A percentile compares a stretch with the other conserved stretches of the same genome.
These are phyloP conservation scores for Trialeurodes vaporariorum DNA, from an alignment of 1,140 invertebrate species.

Conservation along the genomic window DNA sequence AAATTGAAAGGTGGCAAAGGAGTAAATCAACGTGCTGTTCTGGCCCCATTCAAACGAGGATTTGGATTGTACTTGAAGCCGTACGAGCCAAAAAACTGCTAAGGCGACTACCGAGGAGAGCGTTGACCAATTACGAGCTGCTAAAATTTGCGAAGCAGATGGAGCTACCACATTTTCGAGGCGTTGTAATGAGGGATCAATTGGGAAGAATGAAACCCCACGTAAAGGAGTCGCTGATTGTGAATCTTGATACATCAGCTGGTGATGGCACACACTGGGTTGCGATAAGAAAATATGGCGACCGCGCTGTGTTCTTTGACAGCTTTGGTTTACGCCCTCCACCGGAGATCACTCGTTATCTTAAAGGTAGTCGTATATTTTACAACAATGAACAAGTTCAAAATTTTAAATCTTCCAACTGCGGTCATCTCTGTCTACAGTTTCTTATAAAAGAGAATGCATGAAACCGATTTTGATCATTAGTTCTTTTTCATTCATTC, in stretches of 20 bases:
- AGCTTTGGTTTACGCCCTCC: neutral
- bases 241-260: neutral
- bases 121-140: constrained; percentile 4
- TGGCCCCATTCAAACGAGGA: neutral
- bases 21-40: neutral
- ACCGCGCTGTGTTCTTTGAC: neutral
- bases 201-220: neutral
- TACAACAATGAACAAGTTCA: neutral
- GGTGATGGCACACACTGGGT: constrained; percentile 9
- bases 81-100: neutral
- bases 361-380: neutral
- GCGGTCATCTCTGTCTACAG: neutral
- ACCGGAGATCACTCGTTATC: neutral
- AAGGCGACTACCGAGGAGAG: neutral
- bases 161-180: constrained; percentile 11
- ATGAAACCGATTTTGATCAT: neutral
- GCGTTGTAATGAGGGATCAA: constrained; percentile 5
- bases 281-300: neutral
- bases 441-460: neutral
- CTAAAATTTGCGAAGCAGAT: constrained; percentile 4
- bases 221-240: neutral
- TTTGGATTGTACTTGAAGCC: neutral
- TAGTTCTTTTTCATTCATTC: neutral
- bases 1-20: neutral
- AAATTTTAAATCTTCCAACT: neutral